Evolutionary conservation across 2,113 vertebrate species (phyloP).

Genomic region (Dissostichus mawsoni): DNA sequence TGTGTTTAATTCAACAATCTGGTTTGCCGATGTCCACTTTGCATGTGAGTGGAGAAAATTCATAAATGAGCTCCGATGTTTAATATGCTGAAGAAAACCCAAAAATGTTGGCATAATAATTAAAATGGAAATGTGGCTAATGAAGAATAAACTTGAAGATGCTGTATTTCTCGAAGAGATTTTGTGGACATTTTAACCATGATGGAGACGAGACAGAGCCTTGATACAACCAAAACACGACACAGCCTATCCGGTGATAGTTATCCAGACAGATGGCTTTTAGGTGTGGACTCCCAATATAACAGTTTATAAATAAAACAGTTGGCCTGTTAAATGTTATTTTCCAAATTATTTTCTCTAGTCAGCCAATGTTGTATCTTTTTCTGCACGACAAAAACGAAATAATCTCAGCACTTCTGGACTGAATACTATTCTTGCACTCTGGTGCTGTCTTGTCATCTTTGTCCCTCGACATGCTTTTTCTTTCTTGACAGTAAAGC

Average conservation of each 20-base stretch:
- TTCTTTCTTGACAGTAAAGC: conserved; percentile 44
- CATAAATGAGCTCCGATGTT: no score
- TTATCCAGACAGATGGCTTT: not conserved
- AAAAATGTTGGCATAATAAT: not conserved
- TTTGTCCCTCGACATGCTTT: conserved; percentile 49
- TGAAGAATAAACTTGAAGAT: not conserved
- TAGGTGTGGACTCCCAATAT: not conserved
- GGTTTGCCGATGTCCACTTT: no score
- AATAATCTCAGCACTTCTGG: not conserved
- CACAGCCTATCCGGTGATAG: not conserved
- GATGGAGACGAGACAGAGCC: not conserved
- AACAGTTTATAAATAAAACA: not conserved
- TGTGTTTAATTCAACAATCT: not conserved
- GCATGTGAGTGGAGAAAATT: no score
- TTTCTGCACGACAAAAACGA: not conserved
- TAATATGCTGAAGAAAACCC: no score
- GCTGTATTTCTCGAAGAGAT: not conserved
- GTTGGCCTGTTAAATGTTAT: not conserved
- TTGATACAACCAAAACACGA: not conserved
- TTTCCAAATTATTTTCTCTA: conserved; percentile 1
- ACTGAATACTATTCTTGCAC: not conserved
- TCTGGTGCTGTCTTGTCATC: conserved; percentile 49
- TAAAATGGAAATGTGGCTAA: not conserved
- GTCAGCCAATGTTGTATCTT: not conserved
- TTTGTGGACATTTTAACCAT: not conserved